Evolutionary conservation across 92 coral and sea anemone genomes (phyloP).

Genomic region (Umimayanthus kanabou): DNA sequence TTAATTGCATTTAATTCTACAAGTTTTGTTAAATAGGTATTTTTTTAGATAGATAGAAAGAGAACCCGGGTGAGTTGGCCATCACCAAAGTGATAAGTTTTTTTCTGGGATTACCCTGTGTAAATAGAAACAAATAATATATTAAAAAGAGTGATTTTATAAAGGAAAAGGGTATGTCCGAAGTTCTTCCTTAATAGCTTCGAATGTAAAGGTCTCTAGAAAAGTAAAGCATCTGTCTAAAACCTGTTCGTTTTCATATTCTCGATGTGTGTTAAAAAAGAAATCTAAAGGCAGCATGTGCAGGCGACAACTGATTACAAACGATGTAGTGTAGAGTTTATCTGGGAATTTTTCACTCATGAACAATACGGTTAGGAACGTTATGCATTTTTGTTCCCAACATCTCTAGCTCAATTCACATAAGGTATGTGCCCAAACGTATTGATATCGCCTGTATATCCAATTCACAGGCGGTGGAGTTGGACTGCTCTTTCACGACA

Average conservation of each 20-base stretch:
- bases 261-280: background rate
- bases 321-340: background rate
- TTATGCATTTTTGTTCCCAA: background rate
- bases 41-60: background rate
- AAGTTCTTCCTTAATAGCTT: no score
- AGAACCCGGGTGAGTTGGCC: background rate
- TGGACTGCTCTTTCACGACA: no score
- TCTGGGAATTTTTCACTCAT: background rate
- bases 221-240: no score
- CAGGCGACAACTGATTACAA: background rate
- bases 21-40: background rate
- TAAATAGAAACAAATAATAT: background rate
- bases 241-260: background rate
- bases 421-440: no score
- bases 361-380: background rate
- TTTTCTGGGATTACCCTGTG: background rate
- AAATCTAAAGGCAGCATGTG: background rate
- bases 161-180: background rate
- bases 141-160: background rate
- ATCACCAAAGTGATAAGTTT: background rate
- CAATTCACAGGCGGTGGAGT: no score
- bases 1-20: background rate
- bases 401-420: no score
- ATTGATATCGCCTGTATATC: no score
- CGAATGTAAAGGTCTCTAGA: no score